Evolutionary conservation across 1,140 invertebrate genomes (phyloP), one percentile per base, ranked within the genome.

Genomic region (Aplysia californica): DNA sequence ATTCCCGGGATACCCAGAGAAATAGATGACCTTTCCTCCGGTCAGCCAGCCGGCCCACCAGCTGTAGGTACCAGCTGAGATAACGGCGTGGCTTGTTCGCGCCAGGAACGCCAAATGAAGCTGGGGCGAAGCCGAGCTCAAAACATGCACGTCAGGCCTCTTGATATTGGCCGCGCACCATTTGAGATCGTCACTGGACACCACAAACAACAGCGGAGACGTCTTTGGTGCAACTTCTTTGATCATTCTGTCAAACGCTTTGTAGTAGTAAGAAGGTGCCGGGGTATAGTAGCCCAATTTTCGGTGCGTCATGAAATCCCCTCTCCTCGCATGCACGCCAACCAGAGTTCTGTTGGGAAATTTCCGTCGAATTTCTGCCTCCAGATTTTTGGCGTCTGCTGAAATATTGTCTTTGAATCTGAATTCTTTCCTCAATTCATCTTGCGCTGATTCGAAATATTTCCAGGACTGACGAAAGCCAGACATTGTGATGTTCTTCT

Each of bases 81-180:
- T 80, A 20, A 87, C 84, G 10, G 76, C 81, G 74, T 87, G 84
- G 72, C 86, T 81, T 64, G 80, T 84, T n/a, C 36, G 23, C n/a
- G 83, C 44, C 33, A 87, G 69, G 1, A 83, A 70, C 0, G 82
- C 82, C n/a, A 87, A 50, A 66, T 87, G 84, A 80, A 91, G 87
- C 3, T 64, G 65, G 0, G 74, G 68, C 4, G 70, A 64, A 20
- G 72, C 73, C 15, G 56, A 21, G n/a, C 65, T 69, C n/a, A 81
- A 66, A n/a, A 79, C 73, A 15, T 58, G 15, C 26, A 80, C 75
- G 58, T 78, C 75, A 18, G 39, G 26, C 58, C 61, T 72, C 23
- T 39, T 61, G 21, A 83, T 66, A 23, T 80, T 55, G 20, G 78
- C 38, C 71, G 21, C 50, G 44, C 79, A 80, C 86, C 86, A 87